A percentile compares a stretch with the other conserved stretches of the same genome.
Evolutionary conservation across 2,797 vertebrate genomes (phyloP).

Genomic region (Steatocranus sp.): DNA sequence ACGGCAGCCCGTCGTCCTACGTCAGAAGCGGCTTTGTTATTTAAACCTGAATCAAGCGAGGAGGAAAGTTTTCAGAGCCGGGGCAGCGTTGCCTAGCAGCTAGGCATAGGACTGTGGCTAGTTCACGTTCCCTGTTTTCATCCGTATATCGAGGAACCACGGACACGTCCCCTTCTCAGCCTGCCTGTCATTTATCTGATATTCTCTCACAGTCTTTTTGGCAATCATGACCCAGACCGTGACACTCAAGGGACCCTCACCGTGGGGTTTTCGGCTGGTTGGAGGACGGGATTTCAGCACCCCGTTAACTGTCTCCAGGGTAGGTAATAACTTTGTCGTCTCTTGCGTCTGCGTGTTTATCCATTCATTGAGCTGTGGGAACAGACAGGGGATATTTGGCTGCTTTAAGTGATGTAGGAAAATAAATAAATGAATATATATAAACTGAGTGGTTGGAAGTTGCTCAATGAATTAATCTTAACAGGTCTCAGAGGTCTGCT

Average conservation of each 20-base stretch:
- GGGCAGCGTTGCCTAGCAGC: slow-evolving; percentile 68
- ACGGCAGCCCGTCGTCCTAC: slow-evolving; percentile 40
- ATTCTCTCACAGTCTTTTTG: not conserved
- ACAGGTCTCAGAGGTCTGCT: not conserved
- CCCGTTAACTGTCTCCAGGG: slow-evolving; percentile 91
- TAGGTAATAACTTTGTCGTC: slow-evolving; percentile 63
- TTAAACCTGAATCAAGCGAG: slow-evolving; percentile 64
- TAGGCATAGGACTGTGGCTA: slow-evolving; percentile 16
- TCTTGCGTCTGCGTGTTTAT: not conserved
- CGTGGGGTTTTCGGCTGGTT: slow-evolving; percentile 94
- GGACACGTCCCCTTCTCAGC: slow-evolving; percentile 4
- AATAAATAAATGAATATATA: not conserved
- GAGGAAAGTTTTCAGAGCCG: slow-evolving; percentile 47
- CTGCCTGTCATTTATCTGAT: slow-evolving; percentile 1
- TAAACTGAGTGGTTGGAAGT: not conserved
- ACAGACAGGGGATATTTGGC: not conserved
- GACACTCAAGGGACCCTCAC: slow-evolving; percentile 88
- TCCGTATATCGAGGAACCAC: not conserved
- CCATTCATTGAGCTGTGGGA: slow-evolving; percentile 19
- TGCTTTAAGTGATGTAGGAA: not conserved
- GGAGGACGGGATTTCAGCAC: slow-evolving; percentile 94
- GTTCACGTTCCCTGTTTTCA: not conserved
- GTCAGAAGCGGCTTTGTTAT: slow-evolving; percentile 68
- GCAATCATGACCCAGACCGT: slow-evolving; percentile 82
- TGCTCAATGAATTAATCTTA: not conserved